Conservation (phyloP, 2,888 invertebrate species). For the Torymus tubicola region DNA sequence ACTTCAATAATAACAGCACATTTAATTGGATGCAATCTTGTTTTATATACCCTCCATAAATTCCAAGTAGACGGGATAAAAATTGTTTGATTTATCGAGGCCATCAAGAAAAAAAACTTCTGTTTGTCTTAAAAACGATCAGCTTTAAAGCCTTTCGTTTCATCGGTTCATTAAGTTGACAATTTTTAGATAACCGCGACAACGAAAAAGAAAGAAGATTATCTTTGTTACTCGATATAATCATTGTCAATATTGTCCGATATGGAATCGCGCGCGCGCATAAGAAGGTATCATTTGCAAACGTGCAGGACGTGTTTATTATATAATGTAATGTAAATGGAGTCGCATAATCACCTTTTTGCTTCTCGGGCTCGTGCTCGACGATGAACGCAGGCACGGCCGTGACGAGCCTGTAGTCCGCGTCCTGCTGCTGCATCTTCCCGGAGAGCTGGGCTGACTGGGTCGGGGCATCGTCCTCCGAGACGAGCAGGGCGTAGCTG, state of each 20-base stretch:
- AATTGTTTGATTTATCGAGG: background rate
- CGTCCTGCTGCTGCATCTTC: slow-evolving; percentile 65
- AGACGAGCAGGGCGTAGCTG: slow-evolving; percentile 65
- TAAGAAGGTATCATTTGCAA: too few species aligned
- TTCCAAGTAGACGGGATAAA: background rate
- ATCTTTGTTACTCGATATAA: too few species aligned
- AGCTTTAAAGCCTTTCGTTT: too few species aligned
- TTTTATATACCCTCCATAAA: too few species aligned
- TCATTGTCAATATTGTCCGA: too few species aligned
- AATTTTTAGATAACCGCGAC: too few species aligned
- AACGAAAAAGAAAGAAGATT: too few species aligned
- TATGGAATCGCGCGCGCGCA: too few species aligned
- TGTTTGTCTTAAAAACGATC: background rate
- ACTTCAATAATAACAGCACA: background rate
- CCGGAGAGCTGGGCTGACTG: slow-evolving; percentile 60
- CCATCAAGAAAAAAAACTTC: background rate
- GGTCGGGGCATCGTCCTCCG: slow-evolving; percentile 53
- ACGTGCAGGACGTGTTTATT: too few species aligned
- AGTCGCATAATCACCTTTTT: slow-evolving; percentile 74
- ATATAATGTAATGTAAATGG: too few species aligned
- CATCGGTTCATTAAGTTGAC: too few species aligned
- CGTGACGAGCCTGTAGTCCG: slow-evolving; percentile 85
- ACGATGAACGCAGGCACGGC: slow-evolving; percentile 87
- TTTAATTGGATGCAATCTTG: too few species aligned
- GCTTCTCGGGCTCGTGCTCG: slow-evolving; percentile 82